Conservation (phyloP, 2,797 vertebrate species). For the Odontamblyopus lacepedii region DNA sequence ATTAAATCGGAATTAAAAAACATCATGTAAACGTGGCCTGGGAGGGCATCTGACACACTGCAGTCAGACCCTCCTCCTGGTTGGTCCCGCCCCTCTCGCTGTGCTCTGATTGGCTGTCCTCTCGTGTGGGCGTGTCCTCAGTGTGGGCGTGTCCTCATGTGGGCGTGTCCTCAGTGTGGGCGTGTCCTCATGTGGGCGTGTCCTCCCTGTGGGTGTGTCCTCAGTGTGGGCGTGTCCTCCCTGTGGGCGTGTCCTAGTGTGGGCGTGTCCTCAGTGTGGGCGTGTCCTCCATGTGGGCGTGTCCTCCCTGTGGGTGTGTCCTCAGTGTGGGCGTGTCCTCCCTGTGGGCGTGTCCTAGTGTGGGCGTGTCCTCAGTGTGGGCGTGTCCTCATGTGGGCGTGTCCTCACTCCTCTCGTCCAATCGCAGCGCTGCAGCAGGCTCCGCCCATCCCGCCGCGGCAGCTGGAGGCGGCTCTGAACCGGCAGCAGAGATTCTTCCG, state of each 20-base stretch:
- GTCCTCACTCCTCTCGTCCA: background rate
- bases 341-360: no score
- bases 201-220: no score
- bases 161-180: background rate
- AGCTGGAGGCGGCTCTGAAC: conserved; percentile 86
- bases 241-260: no score
- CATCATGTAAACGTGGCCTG: no score
- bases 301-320: background rate
- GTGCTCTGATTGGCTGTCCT: conserved; percentile 6
- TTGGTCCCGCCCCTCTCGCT: background rate
- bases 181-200: background rate
- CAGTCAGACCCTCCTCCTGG: background rate
- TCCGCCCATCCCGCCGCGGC: conserved; percentile 80
- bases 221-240: background rate
- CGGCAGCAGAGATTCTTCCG: conserved; percentile 94
- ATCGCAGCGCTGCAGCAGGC: conserved; percentile 87
- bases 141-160: no score
- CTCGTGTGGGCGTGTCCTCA: background rate
- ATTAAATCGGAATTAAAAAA: no score
- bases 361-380: no score
- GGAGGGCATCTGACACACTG: background rate
- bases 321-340: background rate
- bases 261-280: background rate
- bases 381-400: background rate
- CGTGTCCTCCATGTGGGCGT: background rate